A percentile compares a stretch with the other conserved stretches of the same genome.
phyloP scores from a whole-genome alignment of 2,888 invertebrate species.

The Habroteleia sp. region DNA sequence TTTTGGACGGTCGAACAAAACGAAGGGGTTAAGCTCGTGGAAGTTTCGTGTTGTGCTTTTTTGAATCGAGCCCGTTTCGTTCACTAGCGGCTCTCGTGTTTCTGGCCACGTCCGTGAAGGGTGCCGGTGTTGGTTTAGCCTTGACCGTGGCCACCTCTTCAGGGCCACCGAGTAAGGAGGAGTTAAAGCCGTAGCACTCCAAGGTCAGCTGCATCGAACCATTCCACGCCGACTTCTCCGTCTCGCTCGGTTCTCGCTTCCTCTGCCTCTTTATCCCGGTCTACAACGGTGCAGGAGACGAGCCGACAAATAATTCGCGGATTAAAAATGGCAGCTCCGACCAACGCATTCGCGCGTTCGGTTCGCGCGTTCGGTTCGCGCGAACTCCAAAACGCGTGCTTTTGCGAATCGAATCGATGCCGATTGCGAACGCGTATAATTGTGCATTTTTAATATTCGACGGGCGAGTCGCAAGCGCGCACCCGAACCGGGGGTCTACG shows the following conservation, averaged over 20 bases:
- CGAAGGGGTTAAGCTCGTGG: constrained; percentile 32
- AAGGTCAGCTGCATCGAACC: constrained; percentile 78
- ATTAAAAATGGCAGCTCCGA: constrained; percentile 45
- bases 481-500: too few species aligned
- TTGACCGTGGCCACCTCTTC: constrained; percentile 79
- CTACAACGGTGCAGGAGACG: constrained; percentile 47
- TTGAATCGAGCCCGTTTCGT: constrained; percentile 23
- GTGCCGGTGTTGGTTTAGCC: constrained; percentile 71
- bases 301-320: constrained; percentile 47
- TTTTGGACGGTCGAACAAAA: constrained; percentile 28
- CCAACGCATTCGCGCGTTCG: too few species aligned
- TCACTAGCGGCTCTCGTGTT: constrained; percentile 20
- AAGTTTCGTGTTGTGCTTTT: constrained; percentile 1
- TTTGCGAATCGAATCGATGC: too few species aligned
- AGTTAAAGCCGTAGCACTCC: constrained; percentile 72
- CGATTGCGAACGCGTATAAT: too few species aligned
- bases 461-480: too few species aligned
- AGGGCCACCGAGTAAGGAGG: constrained; percentile 73
- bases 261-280: constrained; percentile 40
- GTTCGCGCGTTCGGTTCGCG: too few species aligned
- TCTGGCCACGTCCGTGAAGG: constrained; percentile 46
- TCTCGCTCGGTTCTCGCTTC: constrained; percentile 44
- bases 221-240: constrained; percentile 41
- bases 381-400: too few species aligned
- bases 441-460: too few species aligned